phyloP scores from a whole-genome alignment of 2,888 invertebrate genomes.

The Griposia aprilina region DNA sequence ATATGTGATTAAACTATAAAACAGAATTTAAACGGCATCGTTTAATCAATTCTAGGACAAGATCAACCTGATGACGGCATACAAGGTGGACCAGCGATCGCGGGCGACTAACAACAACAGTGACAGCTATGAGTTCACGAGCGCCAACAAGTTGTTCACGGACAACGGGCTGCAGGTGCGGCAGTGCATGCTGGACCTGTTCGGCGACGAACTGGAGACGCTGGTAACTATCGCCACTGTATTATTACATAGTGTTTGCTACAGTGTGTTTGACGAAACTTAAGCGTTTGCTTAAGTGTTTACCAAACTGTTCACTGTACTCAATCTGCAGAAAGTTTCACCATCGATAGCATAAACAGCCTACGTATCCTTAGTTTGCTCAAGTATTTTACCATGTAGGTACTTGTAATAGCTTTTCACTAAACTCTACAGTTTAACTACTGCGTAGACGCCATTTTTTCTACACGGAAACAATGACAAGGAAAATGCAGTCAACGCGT shows the following conservation, averaged over 20 bases:
- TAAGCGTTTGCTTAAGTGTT: neutral
- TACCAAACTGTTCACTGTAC: neutral
- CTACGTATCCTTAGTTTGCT: neutral
- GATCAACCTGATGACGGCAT: conserved; percentile 93
- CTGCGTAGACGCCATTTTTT: neutral
- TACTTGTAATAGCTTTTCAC: neutral
- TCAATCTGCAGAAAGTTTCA: neutral
- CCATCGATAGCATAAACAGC: neutral
- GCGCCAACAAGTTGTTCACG: conserved; percentile 95
- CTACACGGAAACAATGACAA: conserved; percentile 27
- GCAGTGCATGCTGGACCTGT: conserved; percentile 92
- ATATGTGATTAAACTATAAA: neutral
- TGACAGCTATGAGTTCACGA: conserved; percentile 93
- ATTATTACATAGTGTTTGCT: neutral
- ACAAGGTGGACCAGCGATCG: conserved; percentile 93
- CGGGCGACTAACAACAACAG: conserved; percentile 89
- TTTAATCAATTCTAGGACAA: conserved; percentile 89
- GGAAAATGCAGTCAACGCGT: conserved; percentile 17
- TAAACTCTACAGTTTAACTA: neutral
- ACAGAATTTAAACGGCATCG: neutral
- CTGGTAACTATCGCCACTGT: conserved; percentile 75
- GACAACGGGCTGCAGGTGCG: conserved; percentile 90
- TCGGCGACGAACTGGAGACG: conserved; percentile 92
- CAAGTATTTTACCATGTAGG: neutral
- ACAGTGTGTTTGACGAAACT: neutral